Evolutionary conservation across 2,797 vertebrate genomes (phyloP), one percentile per base, ranked within the genome.

Genomic region (Dendrocincla tyrannina): DNA sequence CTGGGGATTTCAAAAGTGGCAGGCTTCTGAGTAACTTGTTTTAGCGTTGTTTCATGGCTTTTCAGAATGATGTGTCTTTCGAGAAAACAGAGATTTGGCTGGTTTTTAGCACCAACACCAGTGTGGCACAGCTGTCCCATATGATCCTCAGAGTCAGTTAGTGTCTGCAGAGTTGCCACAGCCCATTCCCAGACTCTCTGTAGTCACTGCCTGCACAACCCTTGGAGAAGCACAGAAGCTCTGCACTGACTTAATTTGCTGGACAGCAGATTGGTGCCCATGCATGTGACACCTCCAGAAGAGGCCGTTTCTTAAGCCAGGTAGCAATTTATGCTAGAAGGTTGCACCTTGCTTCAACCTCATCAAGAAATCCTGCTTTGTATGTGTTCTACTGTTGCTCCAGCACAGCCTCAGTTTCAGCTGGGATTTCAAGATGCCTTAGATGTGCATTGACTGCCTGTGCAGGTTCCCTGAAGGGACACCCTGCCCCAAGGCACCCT

Each of bases 241-340:
- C 77, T 1, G 0, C 0, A 3, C 13, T 2, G 4, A 55, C 70
- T 62, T 0, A 0, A 0, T 55, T 33, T 62, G 50, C 70, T 6
- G 13, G 25, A 10, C 16, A n/a, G 46, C 49, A 66, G 67, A 42
- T 13, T 0, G 0, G 18, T 59, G 56, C 50, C 46, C 3, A 0
- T 10, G 16, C 10, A 6, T 49, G 37, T 1, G 0, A 46, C 60
- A 44, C 7, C 39, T 74, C 32, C 2, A 10, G 39, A 39, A 1
- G 0, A 74, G 41, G 39, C 39, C 28, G 30, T 25, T 58, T 42
- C 63, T 58, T 42, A 14, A 72, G 14, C 24, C 39, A 20, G 22
- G 55, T 10, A 56, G 32, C 22, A 49, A 8, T 39, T 60, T 46
- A 33, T 10, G 8, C 39, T 81, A 53, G 41, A 70, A 84, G 41